phyloP scores from a whole-genome alignment of 2,888 invertebrate species.

The Eupithecia exiguata region DNA sequence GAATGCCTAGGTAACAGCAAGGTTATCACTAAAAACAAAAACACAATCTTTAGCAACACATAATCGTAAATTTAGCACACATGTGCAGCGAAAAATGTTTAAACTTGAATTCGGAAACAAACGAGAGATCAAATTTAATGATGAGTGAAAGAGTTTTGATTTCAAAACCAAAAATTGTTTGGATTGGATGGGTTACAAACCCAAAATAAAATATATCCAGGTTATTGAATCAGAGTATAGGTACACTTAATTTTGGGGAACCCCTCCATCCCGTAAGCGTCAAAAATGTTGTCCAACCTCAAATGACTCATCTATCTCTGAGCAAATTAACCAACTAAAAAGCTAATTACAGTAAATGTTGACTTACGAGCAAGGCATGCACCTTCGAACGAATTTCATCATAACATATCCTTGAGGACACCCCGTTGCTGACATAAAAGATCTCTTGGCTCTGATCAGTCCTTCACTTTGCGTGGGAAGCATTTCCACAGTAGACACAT shows the following conservation, averaged over 20 bases:
- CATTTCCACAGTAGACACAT: constrained; percentile 14
- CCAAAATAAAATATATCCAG: no score
- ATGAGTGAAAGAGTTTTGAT: no score
- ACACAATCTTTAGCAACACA: no score
- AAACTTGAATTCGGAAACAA: no score
- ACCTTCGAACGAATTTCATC: not conserved
- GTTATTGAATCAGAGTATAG: no score
- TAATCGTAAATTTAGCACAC: no score
- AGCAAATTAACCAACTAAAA: not conserved
- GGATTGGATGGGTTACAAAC: no score
- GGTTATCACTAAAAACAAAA: no score
- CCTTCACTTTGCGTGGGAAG: constrained; percentile 3
- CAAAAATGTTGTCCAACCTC: not conserved
- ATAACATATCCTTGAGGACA: not conserved
- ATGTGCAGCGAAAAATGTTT: no score
- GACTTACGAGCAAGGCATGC: constrained; percentile 9
- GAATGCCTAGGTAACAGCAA: no score
- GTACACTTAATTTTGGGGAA: not conserved
- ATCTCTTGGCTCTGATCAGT: constrained; percentile 1
- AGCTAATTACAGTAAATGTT: not conserved
- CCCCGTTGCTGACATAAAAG: not conserved
- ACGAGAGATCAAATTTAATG: no score
- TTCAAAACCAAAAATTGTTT: no score
- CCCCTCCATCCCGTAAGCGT: not conserved
- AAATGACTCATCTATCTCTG: not conserved